Percentiles rank a stretch among this genome's conserved stretches.
phyloP scores from a whole-genome alignment of 1,140 invertebrate species.

The Lepidurus apus region DNA sequence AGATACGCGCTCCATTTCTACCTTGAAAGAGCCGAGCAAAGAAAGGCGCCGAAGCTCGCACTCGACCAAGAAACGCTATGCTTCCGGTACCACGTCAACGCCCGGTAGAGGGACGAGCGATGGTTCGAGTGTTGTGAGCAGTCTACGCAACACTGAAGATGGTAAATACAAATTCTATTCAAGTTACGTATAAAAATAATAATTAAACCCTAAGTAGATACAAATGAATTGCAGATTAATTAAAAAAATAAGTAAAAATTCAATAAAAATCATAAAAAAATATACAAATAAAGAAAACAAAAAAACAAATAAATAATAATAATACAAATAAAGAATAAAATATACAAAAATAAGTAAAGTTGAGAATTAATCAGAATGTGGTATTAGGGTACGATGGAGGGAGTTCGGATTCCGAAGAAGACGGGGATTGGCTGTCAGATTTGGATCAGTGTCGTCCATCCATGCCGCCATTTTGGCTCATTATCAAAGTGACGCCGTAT shows the following conservation, averaged over 20 bases:
- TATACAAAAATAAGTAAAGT: too few relatives aligned
- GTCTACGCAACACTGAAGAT: slow-evolving; percentile 48
- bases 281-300: too few relatives aligned
- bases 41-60: neutral
- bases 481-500: slow-evolving; percentile 56
- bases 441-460: slow-evolving; percentile 43
- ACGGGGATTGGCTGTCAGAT: slow-evolving; percentile 56
- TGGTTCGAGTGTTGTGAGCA: slow-evolving; percentile 48
- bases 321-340: too few relatives aligned
- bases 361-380: too few relatives aligned
- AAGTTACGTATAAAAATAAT: too few relatives aligned
- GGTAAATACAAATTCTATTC: slow-evolving; percentile 40
- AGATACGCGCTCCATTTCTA: neutral
- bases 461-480: slow-evolving; percentile 69
- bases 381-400: slow-evolving; percentile 55
- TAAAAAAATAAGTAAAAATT: too few relatives aligned
- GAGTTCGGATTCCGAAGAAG: slow-evolving; percentile 57
- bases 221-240: too few relatives aligned
- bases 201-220: too few relatives aligned
- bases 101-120: slow-evolving; percentile 47
- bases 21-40: neutral
- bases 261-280: too few relatives aligned
- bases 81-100: slow-evolving; percentile 38
- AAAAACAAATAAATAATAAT: too few relatives aligned
- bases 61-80: neutral